Evolutionary conservation across 2,888 invertebrate species (phyloP).

Genomic region (Tiphia femorata): DNA sequence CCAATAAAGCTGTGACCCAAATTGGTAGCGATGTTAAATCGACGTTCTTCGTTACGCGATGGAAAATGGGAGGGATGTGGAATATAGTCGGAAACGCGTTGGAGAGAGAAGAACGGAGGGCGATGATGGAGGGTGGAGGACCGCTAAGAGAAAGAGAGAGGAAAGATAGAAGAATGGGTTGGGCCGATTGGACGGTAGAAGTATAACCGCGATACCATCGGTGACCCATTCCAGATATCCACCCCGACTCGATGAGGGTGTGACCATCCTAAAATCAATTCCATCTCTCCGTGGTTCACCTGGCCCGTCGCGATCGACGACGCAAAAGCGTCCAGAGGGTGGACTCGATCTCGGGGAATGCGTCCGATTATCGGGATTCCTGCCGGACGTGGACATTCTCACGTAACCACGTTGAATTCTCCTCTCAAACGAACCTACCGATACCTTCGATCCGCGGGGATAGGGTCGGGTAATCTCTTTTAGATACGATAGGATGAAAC

Average conservation of each 20-base stretch:
- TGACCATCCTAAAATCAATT: slow-evolving; percentile 47
- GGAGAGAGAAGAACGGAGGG: neutral
- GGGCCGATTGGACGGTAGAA: slow-evolving; percentile 43
- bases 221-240: slow-evolving; percentile 36
- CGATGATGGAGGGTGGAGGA: slow-evolving; percentile 11
- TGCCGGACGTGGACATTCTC: no score
- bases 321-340: no score
- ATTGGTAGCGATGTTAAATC: slow-evolving; percentile 51
- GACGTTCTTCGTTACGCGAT: slow-evolving; percentile 39
- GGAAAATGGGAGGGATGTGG: slow-evolving; percentile 14
- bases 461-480: no score
- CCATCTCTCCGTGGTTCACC: slow-evolving; percentile 16
- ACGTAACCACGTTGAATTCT: no score
- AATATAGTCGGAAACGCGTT: neutral
- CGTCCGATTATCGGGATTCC: slow-evolving; percentile 18
- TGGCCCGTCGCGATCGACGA: neutral
- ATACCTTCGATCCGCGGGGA: no score
- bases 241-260: slow-evolving; percentile 40
- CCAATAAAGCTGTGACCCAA: slow-evolving; percentile 59
- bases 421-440: no score
- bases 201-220: slow-evolving; percentile 35
- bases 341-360: slow-evolving; percentile 1
- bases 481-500: no score
- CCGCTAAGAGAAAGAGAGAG: slow-evolving; percentile 8
- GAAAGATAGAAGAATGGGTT: slow-evolving; percentile 35